Base-by-base conservation (phyloP, 35 echinoderm and acorn worm species). In the Eucidaris tribuloides region DNA sequence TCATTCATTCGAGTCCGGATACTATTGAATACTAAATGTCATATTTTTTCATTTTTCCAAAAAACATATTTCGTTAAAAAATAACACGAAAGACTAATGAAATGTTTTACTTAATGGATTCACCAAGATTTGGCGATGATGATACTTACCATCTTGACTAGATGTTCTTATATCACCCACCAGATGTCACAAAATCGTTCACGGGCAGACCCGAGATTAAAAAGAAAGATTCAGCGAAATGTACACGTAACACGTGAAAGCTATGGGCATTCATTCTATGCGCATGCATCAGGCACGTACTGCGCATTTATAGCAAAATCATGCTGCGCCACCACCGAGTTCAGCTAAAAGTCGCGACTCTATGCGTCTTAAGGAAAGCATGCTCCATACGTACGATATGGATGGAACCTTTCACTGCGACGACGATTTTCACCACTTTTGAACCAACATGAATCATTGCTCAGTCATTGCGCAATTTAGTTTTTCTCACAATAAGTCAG, bases 191-290 rank as follows among this genome's bases (percentile, higher is more conserved):
- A 88, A 88, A 65, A 46, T 46, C 54, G 41, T 63, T 43, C 57
- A 58, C 20, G 13, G 33, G 27, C 22, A 18, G 37, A 64, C 38
- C 76, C 86, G 39, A 50, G 62, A 42, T 25, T 58, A 35, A 81
- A 88, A 88, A 78, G 60, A 77, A 44, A 28, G 3, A 13, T 4
- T 17, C 38, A 25, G 29, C 46, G n/a, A 79, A 62, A 65, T 44
- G 71, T 65, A 79, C 52, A 57, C 62, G 74, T 88, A 77, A 60
- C 86, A 88, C 86, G 86, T 88, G 86, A 88, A 66, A n/a, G n/a
- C n/a, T n/a, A n/a, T n/a, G n/a, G n/a, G n/a, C n/a, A n/a, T n/a
- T n/a, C n/a, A n/a, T n/a, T n/a, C n/a, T n/a, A n/a, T n/a, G n/a
- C n/a, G n/a, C n/a, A n/a, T n/a, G n/a, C n/a, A n/a, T n/a, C n/a